A percentile compares a stretch with the other conserved stretches of the same genome.
These are phyloP conservation scores for Drosophila equinoxialis DNA, from an alignment of 1,140 invertebrate genomes.

Conservation along the genomic window DNA sequence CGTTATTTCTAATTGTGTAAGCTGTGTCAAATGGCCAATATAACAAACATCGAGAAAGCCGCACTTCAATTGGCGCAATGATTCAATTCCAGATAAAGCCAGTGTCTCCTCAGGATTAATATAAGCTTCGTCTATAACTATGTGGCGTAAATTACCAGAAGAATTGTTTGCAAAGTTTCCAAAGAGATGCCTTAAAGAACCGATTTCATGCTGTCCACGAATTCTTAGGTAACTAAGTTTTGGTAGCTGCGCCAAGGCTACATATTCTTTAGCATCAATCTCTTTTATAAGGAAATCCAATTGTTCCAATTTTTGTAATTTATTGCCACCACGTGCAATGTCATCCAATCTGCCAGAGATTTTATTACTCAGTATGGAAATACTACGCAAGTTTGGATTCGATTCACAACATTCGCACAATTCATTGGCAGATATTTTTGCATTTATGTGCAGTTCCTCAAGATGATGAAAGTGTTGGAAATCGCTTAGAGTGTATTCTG, in stretches of 20 bases:
- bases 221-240: not conserved
- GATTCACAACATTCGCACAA: not conserved
- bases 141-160: not conserved
- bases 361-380: not conserved
- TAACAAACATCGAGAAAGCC: not conserved
- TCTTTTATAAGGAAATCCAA: not conserved
- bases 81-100: not conserved
- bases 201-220: not conserved
- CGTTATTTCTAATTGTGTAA: not conserved
- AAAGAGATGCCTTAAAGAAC: not conserved
- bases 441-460: not conserved
- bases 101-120: not conserved
- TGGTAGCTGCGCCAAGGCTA: not conserved
- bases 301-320: not conserved
- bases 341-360: not conserved
- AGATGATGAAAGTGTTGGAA: not conserved
- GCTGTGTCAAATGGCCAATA: not conserved
- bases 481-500: not conserved
- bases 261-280: not conserved
- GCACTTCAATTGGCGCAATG: not conserved
- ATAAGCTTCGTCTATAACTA: not conserved
- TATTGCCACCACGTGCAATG: not conserved
- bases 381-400: not conserved
- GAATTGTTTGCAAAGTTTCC: not conserved
- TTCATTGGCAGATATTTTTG: not conserved